phyloP scores from a whole-genome alignment of 2,797 vertebrate species.

The Caiman crocodilus region DNA sequence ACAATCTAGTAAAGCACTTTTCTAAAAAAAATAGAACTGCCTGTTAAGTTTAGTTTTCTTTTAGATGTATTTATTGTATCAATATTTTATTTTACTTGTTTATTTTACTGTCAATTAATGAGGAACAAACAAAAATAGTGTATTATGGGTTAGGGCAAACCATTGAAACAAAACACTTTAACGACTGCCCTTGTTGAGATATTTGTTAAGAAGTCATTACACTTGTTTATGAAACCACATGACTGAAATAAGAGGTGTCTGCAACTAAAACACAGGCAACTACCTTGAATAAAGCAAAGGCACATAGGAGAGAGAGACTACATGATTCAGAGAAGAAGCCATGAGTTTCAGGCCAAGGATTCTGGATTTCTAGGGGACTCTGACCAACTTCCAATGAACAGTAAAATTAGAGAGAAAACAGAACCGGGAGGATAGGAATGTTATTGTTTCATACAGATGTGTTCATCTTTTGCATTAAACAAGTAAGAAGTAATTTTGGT shows the following conservation, averaged over 20 bases:
- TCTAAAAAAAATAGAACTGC: not conserved
- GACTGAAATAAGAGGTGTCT: not conserved
- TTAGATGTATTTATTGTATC: not conserved
- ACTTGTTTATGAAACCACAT: not conserved
- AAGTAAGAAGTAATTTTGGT: too few species aligned
- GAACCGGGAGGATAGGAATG: too few species aligned
- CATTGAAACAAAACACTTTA: too few species aligned
- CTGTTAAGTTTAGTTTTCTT: not conserved
- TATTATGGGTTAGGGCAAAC: too few species aligned
- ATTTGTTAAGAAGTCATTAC: too few species aligned
- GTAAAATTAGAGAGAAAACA: too few species aligned
- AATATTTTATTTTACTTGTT: not conserved
- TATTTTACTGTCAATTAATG: not conserved
- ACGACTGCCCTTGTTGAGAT: too few species aligned
- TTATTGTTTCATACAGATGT: too few species aligned
- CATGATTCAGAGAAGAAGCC: rapidly evolving
- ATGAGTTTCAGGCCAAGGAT: too few species aligned
- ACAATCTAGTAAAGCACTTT: not conserved
- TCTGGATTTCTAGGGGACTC: too few species aligned
- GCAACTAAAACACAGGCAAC: not conserved
- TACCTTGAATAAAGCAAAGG: not conserved
- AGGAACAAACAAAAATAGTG: not conserved
- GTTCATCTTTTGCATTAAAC: too few species aligned
- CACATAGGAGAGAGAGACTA: not conserved
- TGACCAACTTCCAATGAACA: too few species aligned